Evolutionary conservation across 2,113 vertebrate species (phyloP).

Genomic region (Sclerurus mexicanus): DNA sequence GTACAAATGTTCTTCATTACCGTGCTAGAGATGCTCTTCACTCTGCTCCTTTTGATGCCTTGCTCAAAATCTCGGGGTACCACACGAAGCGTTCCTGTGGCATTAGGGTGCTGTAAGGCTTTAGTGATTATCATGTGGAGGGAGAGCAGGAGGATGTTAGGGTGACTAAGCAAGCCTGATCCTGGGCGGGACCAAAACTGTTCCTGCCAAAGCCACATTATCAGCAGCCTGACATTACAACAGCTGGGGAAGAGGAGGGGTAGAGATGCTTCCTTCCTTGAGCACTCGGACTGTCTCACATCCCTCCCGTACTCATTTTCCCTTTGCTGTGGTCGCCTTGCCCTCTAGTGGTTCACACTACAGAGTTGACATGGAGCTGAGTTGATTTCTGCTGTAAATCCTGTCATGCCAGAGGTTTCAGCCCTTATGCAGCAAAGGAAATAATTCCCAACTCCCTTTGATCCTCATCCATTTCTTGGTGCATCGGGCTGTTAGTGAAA

Average conservation of each 20-base stretch:
- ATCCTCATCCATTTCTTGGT: not conserved
- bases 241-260: not conserved
- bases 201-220: not conserved
- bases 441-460: not conserved
- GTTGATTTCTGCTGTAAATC: not conserved
- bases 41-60: not conserved
- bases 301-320: rapidly evolving
- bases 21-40: not conserved
- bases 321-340: not conserved
- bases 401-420: not conserved
- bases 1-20: not conserved
- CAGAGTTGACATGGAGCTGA: not conserved
- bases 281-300: rapidly evolving
- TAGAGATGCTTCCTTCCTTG: not conserved
- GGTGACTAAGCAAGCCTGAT: not conserved
- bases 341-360: conserved; percentile 19
- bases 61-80: not conserved
- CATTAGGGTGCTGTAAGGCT: not conserved
- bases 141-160: not conserved
- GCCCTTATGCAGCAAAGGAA: rapidly evolving
- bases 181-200: not conserved
- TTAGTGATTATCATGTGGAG: not conserved
- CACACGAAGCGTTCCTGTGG: rapidly evolving
- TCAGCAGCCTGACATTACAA: not conserved
- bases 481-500: not conserved